phyloP scores from a whole-genome alignment of 2,888 invertebrate genomes.

The Globia sparganii region DNA sequence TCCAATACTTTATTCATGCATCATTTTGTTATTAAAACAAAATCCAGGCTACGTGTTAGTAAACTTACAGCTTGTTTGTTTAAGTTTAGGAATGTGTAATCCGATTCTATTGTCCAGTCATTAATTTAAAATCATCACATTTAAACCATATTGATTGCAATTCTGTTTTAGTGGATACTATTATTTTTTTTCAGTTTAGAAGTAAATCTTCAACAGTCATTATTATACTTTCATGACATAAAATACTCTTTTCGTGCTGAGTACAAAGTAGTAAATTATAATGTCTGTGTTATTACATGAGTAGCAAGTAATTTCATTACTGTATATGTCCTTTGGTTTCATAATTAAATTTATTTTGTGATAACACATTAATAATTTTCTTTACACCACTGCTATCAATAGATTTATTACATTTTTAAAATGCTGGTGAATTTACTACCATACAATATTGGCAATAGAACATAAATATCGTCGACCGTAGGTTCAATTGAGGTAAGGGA shows the following conservation, averaged over 20 bases:
- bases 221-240: neutral
- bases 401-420: neutral
- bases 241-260: neutral
- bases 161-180: neutral
- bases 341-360: conserved; percentile 25
- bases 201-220: neutral
- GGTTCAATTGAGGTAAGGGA: too few species aligned
- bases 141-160: neutral
- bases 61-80: conserved; percentile 7
- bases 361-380: conserved; percentile 12
- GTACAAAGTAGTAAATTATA: neutral
- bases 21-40: conserved; percentile 14
- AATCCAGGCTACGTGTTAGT: conserved; percentile 13
- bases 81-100: conserved; percentile 4
- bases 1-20: neutral
- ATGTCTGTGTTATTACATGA: conserved; percentile 9
- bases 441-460: neutral
- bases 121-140: neutral
- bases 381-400: neutral
- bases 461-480: too few species aligned
- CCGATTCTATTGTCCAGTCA: neutral
- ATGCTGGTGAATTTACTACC: neutral
- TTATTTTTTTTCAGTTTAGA: neutral
- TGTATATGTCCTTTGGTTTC: conserved; percentile 10
- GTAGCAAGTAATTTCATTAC: neutral